Evolutionary conservation across 2,797 vertebrate genomes (phyloP), one percentile per base, ranked within the genome.

Genomic region (Lepus townsendii): DNA sequence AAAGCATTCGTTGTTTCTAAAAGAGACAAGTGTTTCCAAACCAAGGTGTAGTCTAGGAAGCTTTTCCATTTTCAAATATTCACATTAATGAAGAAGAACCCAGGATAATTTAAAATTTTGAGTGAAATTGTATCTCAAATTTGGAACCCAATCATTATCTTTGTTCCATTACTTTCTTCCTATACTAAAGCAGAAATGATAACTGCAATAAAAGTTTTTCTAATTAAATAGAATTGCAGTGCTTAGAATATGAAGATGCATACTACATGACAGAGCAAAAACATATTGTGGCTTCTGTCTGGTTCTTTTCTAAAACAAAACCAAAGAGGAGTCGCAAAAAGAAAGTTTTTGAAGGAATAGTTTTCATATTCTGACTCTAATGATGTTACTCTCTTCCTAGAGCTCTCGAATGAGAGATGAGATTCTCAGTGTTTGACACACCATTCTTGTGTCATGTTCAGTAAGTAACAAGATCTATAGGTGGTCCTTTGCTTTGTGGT

Each of bases 301-400:
- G 30, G 1, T 50, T 80, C 62, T 84, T 90, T 54, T 10, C 32
- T 50, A 30, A 32, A 0, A n/a, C 4, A 76, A 54, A 75, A 76
- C 8, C 8, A 16, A 84, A 71, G 35, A 5, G 16, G 22, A 71
- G 19, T 24, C 60, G 17, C 30, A 79, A 77, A 93, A 38, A 4
- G 57, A 10, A 91, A 71, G 9, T 24, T 83, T 82, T 88, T 71
- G 50, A 52, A 76, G 1, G 52, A 32, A 0, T 65, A 11, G 11
- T 95, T 95, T 84, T 32, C 77, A 35, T 91, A 35, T 13, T 79
- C 13, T 86, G 13, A 86, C 7, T 62, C n/a, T 24, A 84, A 82
- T 54, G 38, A 19, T 22, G 6, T 60, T 57, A 60, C 7, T 87
- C 17, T 54, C 11, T 52, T 76, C 72, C 73, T 68, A 54, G 11